Base-by-base conservation (phyloP, 1,140 invertebrate species). In the Ptiloglossa arizonensis region DNA sequence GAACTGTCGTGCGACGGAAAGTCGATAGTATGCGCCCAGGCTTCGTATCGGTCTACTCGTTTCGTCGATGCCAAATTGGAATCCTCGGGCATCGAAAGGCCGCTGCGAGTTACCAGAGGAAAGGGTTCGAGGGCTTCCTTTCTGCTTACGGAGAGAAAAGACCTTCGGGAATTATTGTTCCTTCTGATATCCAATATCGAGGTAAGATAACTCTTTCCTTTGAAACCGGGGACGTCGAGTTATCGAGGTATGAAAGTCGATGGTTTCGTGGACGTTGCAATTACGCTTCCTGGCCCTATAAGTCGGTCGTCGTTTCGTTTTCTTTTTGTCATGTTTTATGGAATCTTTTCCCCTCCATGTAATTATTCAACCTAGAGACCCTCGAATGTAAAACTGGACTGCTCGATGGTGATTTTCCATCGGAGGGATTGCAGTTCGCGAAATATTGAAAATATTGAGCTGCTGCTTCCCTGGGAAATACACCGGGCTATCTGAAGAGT, bases 171-270 rank as follows among this genome's bases (percentile, higher is more conserved):
- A 85, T 85, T 80, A 85, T 84, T 52, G 78, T 84, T 77, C 68
- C 67, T 29, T 63, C 67, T 64, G 82, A 85, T 62, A 62, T 80
- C 82, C 67, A 83, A 83, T 82, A 83, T 83, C 81, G 72, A 60
- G 69, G 46, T 64, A 27, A 77, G 74, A 83, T 83, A 83, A 83
- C 82, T 83, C 82, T 83, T 83, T 83, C 66, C 59, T 67, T 74
- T 66, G 35, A 44, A 67, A 54, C 24, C 48, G 35, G 35, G 32
- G 71, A 74, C 48, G 62, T 74, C 60, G 48, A 56, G 62, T 74
- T 74, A 67, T 67, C 48, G 50, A 52, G 50, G 15, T 52, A 56
- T 66, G 50, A 52, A 67, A 56, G 62, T 32, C 80, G 46, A 68
- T 35, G 73, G 74, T 78, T 68, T 77, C 68, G 56, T 57, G 15